Evolutionary conservation across 2,797 vertebrate species (phyloP).

Genomic region (Enteromius fasciolatus): DNA sequence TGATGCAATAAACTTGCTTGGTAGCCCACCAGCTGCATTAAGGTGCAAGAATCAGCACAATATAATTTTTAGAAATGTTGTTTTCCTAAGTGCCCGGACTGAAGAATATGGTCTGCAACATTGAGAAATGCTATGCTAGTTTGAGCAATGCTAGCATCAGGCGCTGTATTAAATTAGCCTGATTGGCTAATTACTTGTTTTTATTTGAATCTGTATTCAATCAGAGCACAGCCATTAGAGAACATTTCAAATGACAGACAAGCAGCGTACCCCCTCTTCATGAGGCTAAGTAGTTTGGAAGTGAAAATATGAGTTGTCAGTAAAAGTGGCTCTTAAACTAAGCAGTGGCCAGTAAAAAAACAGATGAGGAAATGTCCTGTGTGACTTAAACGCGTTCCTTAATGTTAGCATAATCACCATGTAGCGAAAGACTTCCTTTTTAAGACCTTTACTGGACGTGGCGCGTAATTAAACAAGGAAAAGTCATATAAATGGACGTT

Average conservation of each 20-base stretch:
- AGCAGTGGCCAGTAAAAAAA: conserved; percentile 51
- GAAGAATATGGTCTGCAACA: neutral
- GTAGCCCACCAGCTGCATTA: neutral
- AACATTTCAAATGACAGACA: conserved; percentile 29
- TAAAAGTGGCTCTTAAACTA: conserved; percentile 51
- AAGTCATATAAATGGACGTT: conserved; percentile 61
- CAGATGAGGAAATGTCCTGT: conserved; percentile 50
- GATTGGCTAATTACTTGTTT: conserved; percentile 53
- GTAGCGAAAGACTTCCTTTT: conserved; percentile 61
- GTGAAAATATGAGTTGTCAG: conserved; percentile 51
- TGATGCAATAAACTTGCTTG: neutral
- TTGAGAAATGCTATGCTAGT: conserved; percentile 27
- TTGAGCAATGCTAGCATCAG: neutral
- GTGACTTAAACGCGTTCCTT: conserved; percentile 51
- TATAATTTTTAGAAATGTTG: neutral
- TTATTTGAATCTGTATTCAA: conserved; percentile 53
- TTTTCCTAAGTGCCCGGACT: neutral
- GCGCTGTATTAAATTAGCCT: conserved; percentile 49
- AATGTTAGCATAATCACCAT: conserved; percentile 60
- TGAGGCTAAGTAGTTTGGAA: conserved; percentile 47
- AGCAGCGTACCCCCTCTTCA: conserved; percentile 18
- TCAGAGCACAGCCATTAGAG: conserved; percentile 29
- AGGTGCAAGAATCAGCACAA: neutral
- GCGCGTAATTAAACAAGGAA: conserved; percentile 67
- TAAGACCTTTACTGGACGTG: conserved; percentile 65